Evolutionary conservation across 2,113 vertebrate genomes (phyloP), one percentile per base, ranked within the genome.

Genomic region (Opisthocomus hoazin): DNA sequence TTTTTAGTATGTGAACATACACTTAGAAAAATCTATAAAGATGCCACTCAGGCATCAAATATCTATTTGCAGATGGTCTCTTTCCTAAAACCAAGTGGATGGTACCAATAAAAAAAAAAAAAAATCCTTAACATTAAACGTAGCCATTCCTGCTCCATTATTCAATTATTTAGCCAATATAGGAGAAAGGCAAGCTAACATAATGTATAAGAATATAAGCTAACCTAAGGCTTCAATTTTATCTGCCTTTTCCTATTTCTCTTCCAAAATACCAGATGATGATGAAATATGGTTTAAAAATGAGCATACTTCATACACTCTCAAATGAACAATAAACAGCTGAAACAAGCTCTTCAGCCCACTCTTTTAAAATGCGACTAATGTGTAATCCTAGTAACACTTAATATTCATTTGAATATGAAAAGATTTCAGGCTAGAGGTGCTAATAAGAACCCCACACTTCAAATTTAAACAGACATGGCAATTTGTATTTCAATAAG

Each of bases 361-460:
- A 29, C 96, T 93, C 91, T 93, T 77, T 60, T 48, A 45, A 66
- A 96, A 85, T 23, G 78, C 7, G 3, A 34, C 88, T 90, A 3
- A 85, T 46, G 80, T 84, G 78, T 86, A 88, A 95, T 95, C 89
- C 88, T n/a, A 30, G 37, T 64, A 94, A 93, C 90, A 86, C 89
- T 92, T 89, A 84, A 83, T 58, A 30, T n/a, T 45, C 41, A 97
- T 98, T 97, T 97, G 96, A 98, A 98, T 97, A 97, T 96, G 96
- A 98, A 97, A 98, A 94, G 93, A 70, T 73, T 86, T 95, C 93
- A 86, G 70, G 88, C 88, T 71, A 69, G 50, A 96, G 91, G 94
- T 93, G 88, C 78, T 97, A 97, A 96, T 53, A 90, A 91, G 93
- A 96, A 71, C 43, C 76, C 41, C 69, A 29, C 82, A 74, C 80